Percentiles rank a stretch among this genome's conserved stretches.
Conservation (phyloP, 2,113 vertebrate species). For the Seriola aureovittata region DNA sequence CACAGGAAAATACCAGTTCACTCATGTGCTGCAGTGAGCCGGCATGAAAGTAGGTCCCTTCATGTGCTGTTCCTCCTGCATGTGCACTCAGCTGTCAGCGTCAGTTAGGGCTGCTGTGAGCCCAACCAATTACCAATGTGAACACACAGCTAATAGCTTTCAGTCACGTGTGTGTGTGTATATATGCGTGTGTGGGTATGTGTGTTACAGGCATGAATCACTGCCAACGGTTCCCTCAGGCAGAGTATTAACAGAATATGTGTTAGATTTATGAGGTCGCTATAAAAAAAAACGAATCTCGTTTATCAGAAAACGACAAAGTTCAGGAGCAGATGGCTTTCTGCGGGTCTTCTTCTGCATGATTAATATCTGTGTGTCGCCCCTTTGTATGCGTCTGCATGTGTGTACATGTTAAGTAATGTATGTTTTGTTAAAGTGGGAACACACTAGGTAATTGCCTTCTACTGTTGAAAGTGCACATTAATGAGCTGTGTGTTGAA, state of each 20-base stretch:
- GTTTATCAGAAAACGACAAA: conserved; percentile 8
- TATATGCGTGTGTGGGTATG: too few species aligned
- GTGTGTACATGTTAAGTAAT: not conserved
- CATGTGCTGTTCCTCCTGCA: not conserved
- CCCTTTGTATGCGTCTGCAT: not conserved
- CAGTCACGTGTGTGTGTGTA: not conserved
- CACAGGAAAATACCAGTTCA: not conserved
- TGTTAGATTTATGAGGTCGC: conserved; percentile 34
- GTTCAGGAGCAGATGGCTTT: conserved; percentile 12
- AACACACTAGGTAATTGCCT: not conserved
- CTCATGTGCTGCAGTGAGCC: not conserved
- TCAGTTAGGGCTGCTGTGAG: not conserved
- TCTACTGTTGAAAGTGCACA: not conserved
- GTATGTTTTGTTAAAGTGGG: not conserved
- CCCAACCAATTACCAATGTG: conserved; percentile 5
- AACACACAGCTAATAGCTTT: conserved; percentile 23
- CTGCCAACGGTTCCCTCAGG: not conserved
- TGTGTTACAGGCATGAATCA: conserved; percentile 4
- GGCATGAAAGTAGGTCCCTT: not conserved
- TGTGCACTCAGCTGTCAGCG: not conserved
- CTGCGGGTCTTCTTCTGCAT: not conserved
- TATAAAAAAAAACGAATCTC: not conserved
- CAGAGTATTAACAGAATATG: conserved; percentile 2
- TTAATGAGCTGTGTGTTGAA: not conserved
- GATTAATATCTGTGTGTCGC: not conserved